Conservation (phyloP, 1,140 invertebrate genomes). For the Saxidomus purpurata region DNA sequence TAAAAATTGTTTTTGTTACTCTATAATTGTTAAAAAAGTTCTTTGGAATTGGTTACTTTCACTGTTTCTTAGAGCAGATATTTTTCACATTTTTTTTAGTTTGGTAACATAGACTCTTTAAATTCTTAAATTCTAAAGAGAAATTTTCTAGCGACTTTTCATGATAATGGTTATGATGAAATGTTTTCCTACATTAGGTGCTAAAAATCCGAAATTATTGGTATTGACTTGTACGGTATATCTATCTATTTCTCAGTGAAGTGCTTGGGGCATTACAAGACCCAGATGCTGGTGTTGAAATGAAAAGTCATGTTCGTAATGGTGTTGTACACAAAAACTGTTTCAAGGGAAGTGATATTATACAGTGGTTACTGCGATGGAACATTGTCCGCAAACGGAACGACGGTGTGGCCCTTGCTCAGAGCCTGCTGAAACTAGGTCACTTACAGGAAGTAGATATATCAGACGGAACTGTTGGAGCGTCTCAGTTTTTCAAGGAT, state of each 20-base stretch:
- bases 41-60: too few relatives aligned
- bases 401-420: conserved; percentile 77
- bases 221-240: too few relatives aligned
- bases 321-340: conserved; percentile 81
- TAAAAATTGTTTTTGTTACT: too few relatives aligned
- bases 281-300: conserved; percentile 78
- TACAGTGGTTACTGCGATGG: conserved; percentile 80
- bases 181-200: too few relatives aligned
- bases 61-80: too few relatives aligned
- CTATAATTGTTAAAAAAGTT: too few relatives aligned
- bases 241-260: conserved; percentile 74
- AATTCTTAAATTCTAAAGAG: too few relatives aligned
- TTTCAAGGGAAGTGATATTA: conserved; percentile 77
- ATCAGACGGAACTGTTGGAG: conserved; percentile 75
- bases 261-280: conserved; percentile 81
- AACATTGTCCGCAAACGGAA: conserved; percentile 78
- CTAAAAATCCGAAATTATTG: too few relatives aligned
- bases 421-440: conserved; percentile 77
- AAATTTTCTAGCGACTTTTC: too few relatives aligned
- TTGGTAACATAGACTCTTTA: too few relatives aligned
- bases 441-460: conserved; percentile 80
- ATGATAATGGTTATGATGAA: too few relatives aligned
- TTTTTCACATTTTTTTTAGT: too few relatives aligned
- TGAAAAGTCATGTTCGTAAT: conserved; percentile 74
- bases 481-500: conserved; percentile 75